A percentile compares a stretch with the other conserved stretches of the same genome.
These are phyloP conservation scores for Willisornis vidua DNA, from an alignment of 2,113 vertebrate species.

Conservation along the genomic window DNA sequence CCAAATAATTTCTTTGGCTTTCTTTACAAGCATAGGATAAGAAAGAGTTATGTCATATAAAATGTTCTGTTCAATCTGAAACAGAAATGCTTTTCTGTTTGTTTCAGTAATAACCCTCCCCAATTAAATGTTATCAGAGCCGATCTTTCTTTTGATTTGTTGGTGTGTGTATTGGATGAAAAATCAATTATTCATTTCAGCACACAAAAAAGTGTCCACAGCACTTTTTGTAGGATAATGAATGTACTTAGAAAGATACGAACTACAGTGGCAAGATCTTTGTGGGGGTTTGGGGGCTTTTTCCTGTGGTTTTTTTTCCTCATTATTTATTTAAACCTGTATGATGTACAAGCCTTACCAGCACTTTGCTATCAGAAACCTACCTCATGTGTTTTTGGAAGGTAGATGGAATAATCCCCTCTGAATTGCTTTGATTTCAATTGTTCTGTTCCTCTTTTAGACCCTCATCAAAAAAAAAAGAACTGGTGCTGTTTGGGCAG, in stretches of 20 bases:
- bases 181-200: not conserved
- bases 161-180: not conserved
- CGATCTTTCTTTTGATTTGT: not conserved
- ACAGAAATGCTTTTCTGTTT: not conserved
- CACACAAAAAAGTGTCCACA: not conserved
- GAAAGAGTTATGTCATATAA: not conserved
- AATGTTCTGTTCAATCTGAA: not conserved
- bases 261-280: not conserved
- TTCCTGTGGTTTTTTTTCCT: not conserved
- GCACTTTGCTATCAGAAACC: not conserved
- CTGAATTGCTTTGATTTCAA: not conserved
- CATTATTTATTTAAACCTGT: not conserved
- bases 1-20: not conserved
- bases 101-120: not conserved
- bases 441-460: not conserved
- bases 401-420: not conserved
- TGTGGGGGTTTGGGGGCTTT: rapidly evolving
- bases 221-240: not conserved
- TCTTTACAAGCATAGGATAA: not conserved
- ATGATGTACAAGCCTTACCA: not conserved
- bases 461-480: rapidly evolving
- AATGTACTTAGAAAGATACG: not conserved
- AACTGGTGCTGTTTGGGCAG: not conserved
- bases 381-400: not conserved
- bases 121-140: not conserved